Evolutionary conservation across 1,140 invertebrate genomes (phyloP).

Genomic region (Stegodyphus mimosarum): DNA sequence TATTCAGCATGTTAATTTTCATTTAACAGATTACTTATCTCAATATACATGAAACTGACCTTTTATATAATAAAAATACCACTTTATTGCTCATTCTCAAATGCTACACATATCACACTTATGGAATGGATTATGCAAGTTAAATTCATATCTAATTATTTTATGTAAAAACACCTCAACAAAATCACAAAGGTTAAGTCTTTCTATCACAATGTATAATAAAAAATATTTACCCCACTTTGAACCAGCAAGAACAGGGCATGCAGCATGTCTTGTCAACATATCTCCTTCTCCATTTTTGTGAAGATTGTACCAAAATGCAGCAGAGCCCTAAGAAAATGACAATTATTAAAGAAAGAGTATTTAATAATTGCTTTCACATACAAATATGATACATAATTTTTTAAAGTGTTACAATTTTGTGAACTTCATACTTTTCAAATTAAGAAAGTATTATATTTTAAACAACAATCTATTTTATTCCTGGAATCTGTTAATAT

Average conservation of each 20-base stretch:
- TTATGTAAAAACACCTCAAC: background rate
- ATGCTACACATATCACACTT: too few species aligned
- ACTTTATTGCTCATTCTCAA: too few species aligned
- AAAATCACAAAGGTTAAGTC: background rate
- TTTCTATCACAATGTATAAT: background rate
- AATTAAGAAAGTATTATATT: background rate
- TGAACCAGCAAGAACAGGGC: slow-evolving; percentile 71
- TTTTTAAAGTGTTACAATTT: background rate
- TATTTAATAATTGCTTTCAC: background rate
- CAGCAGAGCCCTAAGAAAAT: slow-evolving; percentile 47
- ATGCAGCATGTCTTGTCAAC: slow-evolving; percentile 71
- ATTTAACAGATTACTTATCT: too few species aligned
- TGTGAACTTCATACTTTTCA: background rate
- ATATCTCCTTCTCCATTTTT: slow-evolving; percentile 69
- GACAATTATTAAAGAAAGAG: background rate
- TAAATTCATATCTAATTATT: background rate
- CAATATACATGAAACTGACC: too few species aligned
- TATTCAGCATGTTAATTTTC: too few species aligned
- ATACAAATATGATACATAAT: background rate
- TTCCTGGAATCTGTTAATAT: background rate
- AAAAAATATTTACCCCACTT: slow-evolving; percentile 71
- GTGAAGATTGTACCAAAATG: slow-evolving; percentile 72
- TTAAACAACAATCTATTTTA: background rate
- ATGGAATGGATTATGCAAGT: background rate
- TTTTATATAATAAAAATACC: too few species aligned